Evolutionary conservation across 2,113 vertebrate genomes (phyloP).

Genomic region (Stictonetta naevosa): DNA sequence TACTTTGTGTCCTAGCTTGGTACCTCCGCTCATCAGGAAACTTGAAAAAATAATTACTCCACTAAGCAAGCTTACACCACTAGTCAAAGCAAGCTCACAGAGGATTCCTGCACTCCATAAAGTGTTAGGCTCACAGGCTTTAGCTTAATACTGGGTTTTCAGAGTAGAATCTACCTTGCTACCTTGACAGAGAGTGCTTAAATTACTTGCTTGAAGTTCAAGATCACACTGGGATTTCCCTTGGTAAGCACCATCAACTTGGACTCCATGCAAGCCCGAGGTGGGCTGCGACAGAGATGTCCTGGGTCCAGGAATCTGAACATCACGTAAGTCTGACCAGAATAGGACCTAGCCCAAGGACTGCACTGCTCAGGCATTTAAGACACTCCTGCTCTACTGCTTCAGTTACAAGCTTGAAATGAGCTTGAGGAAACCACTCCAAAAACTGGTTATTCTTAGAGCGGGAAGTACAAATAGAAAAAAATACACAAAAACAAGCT

Average conservation of each 20-base stretch:
- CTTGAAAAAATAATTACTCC: neutral
- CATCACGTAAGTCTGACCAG: neutral
- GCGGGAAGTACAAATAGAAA: neutral
- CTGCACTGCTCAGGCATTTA: neutral
- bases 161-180: neutral
- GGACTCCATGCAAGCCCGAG: neutral
- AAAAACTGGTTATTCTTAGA: neutral
- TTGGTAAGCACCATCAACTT: neutral
- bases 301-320: neutral
- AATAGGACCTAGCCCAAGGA: neutral
- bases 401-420: neutral
- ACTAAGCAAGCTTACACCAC: neutral
- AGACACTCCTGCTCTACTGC: neutral
- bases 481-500: neutral
- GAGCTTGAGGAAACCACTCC: neutral
- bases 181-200: neutral
- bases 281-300: neutral
- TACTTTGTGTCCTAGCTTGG: neutral
- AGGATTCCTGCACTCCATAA: neutral
- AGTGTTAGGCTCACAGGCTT: neutral
- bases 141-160: neutral
- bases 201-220: neutral
- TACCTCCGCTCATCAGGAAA: neutral
- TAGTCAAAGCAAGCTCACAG: neutral
- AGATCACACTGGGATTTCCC: neutral